phyloP scores from a whole-genome alignment of 1,140 invertebrate genomes.

The Micrasema longulum region DNA sequence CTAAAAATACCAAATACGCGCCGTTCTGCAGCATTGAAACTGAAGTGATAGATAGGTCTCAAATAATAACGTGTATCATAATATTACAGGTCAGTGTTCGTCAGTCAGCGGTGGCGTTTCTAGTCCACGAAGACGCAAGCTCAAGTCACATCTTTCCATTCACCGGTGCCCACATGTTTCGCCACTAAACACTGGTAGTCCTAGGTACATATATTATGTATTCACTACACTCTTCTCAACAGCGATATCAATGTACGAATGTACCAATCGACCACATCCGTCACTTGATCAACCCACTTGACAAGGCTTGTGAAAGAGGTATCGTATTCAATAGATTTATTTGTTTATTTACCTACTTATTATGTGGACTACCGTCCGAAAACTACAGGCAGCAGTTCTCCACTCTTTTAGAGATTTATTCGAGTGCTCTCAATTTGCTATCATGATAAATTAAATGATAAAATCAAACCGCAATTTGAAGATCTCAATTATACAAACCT shows the following conservation, averaged over 20 bases:
- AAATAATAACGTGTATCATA: background rate
- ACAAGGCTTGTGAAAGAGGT: constrained; percentile 20
- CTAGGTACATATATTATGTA: background rate
- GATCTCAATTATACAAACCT: too few species aligned
- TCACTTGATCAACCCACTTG: constrained; percentile 35
- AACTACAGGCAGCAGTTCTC: too few species aligned
- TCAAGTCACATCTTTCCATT: constrained; percentile 3
- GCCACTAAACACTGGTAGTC: constrained; percentile 1
- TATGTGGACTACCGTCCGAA: constrained; percentile 1
- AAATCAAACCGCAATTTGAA: too few species aligned
- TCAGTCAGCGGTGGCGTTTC: background rate
- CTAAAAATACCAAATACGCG: too few species aligned
- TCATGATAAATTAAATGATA: too few species aligned
- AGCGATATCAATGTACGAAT: constrained; percentile 24
- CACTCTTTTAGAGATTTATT: too few species aligned
- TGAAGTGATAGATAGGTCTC: background rate
- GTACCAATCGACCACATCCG: constrained; percentile 34
- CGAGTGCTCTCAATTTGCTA: too few species aligned
- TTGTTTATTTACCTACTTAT: background rate
- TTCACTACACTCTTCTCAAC: background rate
- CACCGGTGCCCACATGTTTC: background rate
- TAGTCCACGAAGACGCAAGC: constrained; percentile 12
- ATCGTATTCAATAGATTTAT: constrained; percentile 8
- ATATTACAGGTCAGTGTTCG: background rate
- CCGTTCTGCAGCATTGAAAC: too few species aligned